Evolutionary conservation across 2,888 invertebrate species (phyloP).

Genomic region (Drosophila conformis): DNA sequence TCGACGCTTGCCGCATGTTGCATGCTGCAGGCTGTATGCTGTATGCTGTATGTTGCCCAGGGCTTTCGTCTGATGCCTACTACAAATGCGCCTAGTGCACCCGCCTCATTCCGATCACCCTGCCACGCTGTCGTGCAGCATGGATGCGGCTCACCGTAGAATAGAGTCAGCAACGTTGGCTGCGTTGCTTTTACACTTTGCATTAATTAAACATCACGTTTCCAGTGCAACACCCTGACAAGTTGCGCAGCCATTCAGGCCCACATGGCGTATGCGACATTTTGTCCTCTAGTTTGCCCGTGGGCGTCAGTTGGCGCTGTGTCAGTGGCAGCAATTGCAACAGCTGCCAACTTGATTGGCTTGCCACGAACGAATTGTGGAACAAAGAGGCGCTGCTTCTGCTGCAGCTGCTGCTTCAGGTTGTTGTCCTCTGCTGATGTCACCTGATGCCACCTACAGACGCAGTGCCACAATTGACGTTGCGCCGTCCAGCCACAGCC

Average conservation of each 20-base stretch:
- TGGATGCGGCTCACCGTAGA: conserved; percentile 1
- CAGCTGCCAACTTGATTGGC: conserved; percentile 57
- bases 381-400: conserved; percentile 29
- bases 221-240: conserved; percentile 79
- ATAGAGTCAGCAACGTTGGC: conserved; percentile 9
- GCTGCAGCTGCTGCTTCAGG: conserved; percentile 45
- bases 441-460: conserved; percentile 43
- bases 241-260: conserved; percentile 61
- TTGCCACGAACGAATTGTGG: conserved; percentile 64
- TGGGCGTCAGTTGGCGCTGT: conserved; percentile 8
- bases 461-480: conserved; percentile 12
- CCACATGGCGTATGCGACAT: conserved; percentile 46
- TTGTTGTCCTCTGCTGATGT: conserved; percentile 67
- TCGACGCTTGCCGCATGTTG: conserved; percentile 45
- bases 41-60: conserved; percentile 20
- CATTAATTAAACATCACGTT: conserved; percentile 83
- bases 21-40: background rate
- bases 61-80: conserved; percentile 30
- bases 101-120: background rate
- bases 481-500: conserved; percentile 29
- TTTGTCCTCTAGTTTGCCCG: conserved; percentile 30
- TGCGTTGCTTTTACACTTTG: conserved; percentile 55
- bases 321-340: conserved; percentile 4
- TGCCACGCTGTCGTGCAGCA: background rate
- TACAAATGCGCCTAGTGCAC: conserved; percentile 8